Evolutionary conservation across 2,113 vertebrate genomes (phyloP), one percentile per base, ranked within the genome.

Genomic region (Heterotilapia buettikoferi): DNA sequence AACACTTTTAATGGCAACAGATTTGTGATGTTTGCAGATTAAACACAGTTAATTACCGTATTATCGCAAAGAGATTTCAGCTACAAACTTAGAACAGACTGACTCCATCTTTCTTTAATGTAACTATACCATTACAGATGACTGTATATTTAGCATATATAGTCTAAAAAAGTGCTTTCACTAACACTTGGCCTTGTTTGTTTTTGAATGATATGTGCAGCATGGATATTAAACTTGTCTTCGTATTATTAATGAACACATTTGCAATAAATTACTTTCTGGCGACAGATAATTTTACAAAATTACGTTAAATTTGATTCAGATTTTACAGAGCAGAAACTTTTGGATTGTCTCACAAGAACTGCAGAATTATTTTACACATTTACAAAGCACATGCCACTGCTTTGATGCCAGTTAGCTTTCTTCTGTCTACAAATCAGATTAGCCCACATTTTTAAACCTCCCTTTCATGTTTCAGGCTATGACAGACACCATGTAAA

Each of bases 181-280:
- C 19, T 68, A 45, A 45, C 3, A 26, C 66, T 33, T 61, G 57
- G 57, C 26, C 57, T 38, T 16, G 9, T 47, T 76, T 47, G 6
- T 76, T 47, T 76, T 76, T 76, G 4, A 47, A 73, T 0, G 21
- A 73, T 26, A 76, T 19, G 9, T 29, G 24, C 71, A 76, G 0
- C 43, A 29, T 19, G 16, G 6, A 47, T 47, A 18, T 47, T 29
- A 29, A 76, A 19, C 6, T 47, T 11, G 16, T 3, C 24, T 29
- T 76, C 9, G 11, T 29, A 47, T 19, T 76, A 47, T 2, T 47
- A 47, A 76, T 76, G 14, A 76, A 76, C 9, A 47, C 4, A 76
- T 29, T 76, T 76, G 71, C 6, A 47, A 19, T 29, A 29, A 47
- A 0, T 76, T 29, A 29, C 21, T 76, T 76, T 29, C 9, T 2